Percentiles rank a stretch among this genome's conserved stretches.
Evolutionary conservation across 2,113 vertebrate species (phyloP).

Genomic region (Notothenia coriiceps): DNA sequence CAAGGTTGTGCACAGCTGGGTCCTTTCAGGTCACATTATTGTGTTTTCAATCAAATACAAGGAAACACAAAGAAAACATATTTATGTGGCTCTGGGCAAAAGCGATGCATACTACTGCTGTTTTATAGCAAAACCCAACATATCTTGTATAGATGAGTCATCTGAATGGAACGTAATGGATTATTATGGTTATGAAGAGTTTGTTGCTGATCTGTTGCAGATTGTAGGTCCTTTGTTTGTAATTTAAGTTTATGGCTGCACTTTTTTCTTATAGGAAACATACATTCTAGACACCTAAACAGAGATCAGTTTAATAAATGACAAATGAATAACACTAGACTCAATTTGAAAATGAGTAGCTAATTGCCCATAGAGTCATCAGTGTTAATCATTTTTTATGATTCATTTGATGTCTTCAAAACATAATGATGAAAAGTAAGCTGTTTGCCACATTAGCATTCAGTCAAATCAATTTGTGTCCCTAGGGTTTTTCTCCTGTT

Average conservation of each 20-base stretch:
- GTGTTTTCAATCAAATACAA: constrained; percentile 19
- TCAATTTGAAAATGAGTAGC: neutral
- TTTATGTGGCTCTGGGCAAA: neutral
- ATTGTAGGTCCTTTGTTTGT: no score
- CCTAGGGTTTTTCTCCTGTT: no score
- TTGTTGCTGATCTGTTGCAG: neutral
- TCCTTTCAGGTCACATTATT: constrained; percentile 30
- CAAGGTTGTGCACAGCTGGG: constrained; percentile 64
- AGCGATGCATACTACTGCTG: neutral
- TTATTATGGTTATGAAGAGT: neutral
- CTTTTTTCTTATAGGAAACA: neutral
- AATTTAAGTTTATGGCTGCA: neutral
- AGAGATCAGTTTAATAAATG: neutral
- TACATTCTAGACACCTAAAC: neutral
- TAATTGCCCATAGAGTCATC: neutral
- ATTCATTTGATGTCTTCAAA: neutral
- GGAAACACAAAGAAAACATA: constrained; percentile 43
- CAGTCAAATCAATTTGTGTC: neutral
- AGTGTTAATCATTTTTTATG: neutral
- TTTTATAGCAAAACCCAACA: neutral
- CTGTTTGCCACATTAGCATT: neutral
- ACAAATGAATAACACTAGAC: neutral
- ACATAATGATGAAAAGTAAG: neutral
- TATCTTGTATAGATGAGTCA: neutral
- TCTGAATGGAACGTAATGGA: constrained; percentile 3